Conservation (phyloP, 2,888 invertebrate genomes). For the Aporophyla nigra region DNA sequence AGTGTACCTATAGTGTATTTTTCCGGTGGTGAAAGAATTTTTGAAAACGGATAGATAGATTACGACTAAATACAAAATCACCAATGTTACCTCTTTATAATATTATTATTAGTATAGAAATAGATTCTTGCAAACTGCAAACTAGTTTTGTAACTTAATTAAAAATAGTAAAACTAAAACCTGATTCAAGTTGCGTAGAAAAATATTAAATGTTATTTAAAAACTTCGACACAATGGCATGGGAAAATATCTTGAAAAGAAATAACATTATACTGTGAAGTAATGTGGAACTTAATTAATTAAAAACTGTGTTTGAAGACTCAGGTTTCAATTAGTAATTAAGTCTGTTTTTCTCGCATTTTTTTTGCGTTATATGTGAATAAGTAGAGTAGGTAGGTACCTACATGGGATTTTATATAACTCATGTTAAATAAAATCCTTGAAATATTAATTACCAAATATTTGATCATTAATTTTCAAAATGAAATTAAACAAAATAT, state of each 20-base stretch:
- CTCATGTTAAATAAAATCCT: not conserved
- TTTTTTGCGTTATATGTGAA: not conserved
- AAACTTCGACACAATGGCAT: slow-evolving; percentile 27
- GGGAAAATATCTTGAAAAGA: slow-evolving; percentile 7
- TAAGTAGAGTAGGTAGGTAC: not conserved
- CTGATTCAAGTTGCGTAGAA: not conserved
- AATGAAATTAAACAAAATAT: not conserved
- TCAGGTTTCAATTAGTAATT: not conserved
- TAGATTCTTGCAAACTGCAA: not conserved
- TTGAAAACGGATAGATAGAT: not conserved
- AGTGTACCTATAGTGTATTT: not conserved
- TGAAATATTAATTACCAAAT: not conserved
- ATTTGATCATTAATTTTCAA: too few species aligned
- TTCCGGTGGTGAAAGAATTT: too few species aligned
- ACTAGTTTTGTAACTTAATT: slow-evolving; percentile 16
- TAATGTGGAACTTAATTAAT: slow-evolving; percentile 7
- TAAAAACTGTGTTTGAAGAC: not conserved
- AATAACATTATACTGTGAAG: not conserved
- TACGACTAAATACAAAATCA: not conserved
- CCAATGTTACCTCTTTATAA: not conserved
- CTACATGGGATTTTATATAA: too few species aligned
- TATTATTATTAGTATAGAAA: not conserved
- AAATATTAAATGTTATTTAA: slow-evolving; percentile 4
- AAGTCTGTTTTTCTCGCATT: not conserved
- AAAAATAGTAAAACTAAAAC: slow-evolving; percentile 9